Percentiles rank a stretch among this genome's conserved stretches.
Evolutionary conservation across 2,797 vertebrate species (phyloP).

Genomic region (Ataeniobius toweri): DNA sequence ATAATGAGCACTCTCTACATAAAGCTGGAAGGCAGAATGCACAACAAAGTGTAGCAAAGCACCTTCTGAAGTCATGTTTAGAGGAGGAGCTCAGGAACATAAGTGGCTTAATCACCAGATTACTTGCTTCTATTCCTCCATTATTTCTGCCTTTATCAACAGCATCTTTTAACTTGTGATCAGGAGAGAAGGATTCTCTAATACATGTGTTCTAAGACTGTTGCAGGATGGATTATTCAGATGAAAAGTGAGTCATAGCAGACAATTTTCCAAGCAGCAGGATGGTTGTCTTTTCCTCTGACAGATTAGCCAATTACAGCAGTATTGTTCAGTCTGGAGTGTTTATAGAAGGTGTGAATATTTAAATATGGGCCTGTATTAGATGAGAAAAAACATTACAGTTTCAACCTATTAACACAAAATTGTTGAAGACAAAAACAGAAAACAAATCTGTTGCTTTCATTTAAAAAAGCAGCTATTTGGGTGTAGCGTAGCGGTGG

Average conservation of each 20-base stretch:
- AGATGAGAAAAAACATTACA: not conserved
- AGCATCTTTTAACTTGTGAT: slow-evolving; percentile 6
- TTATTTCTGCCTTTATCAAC: slow-evolving; percentile 18
- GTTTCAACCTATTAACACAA: not conserved
- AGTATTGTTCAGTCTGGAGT: not conserved
- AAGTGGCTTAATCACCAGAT: slow-evolving; percentile 19
- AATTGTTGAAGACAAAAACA: not conserved
- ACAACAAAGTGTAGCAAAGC: slow-evolving; percentile 34
- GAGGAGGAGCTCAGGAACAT: slow-evolving; percentile 18
- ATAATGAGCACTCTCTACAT: slow-evolving; percentile 30
- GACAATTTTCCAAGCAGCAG: slow-evolving; percentile 4
- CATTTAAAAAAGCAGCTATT: not conserved
- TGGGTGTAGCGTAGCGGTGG: too few relatives aligned
- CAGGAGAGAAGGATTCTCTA: not conserved
- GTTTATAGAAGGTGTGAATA: slow-evolving; percentile 9
- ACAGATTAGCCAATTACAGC: slow-evolving; percentile 1
- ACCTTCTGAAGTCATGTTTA: slow-evolving; percentile 23
- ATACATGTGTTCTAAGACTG: not conserved
- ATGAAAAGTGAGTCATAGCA: slow-evolving; percentile 9
- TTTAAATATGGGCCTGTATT: not conserved
- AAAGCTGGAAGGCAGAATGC: slow-evolving; percentile 20
- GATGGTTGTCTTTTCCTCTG: slow-evolving; percentile 18
- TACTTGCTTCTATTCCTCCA: not conserved
- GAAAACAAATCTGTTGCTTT: not conserved
- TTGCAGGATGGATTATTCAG: slow-evolving; percentile 24